Evolutionary conservation across 1,140 invertebrate genomes (phyloP).

Genomic region (Pogonomyrmex barbatus): DNA sequence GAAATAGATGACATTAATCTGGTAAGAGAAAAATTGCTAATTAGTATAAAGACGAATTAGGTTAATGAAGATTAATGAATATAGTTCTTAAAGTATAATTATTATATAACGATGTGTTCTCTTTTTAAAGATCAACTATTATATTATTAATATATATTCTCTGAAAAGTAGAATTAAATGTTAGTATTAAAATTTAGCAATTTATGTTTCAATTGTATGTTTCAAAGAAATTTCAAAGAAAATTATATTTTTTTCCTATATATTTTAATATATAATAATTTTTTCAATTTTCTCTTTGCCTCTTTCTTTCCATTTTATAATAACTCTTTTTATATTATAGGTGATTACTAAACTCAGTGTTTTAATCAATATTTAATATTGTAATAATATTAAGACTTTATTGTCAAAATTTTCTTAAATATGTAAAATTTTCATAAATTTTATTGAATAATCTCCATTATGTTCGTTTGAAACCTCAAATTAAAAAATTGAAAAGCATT

Average conservation of each 20-base stretch:
- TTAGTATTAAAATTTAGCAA: too few species aligned
- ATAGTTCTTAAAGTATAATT: conserved; percentile 4
- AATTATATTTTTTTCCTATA: neutral
- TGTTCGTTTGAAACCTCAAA: neutral
- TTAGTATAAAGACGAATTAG: conserved; percentile 18
- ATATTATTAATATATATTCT: neutral
- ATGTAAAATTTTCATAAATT: neutral
- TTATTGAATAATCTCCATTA: neutral
- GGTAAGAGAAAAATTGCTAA: neutral
- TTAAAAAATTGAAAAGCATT: conserved; percentile 4
- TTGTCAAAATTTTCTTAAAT: neutral
- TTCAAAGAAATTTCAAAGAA: neutral
- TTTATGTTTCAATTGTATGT: neutral
- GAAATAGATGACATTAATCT: conserved; percentile 15
- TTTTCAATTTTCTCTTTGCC: neutral
- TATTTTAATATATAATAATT: neutral
- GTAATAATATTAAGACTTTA: neutral
- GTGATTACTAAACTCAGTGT: neutral
- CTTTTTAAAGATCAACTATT: neutral
- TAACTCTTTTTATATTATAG: neutral
- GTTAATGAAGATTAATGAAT: conserved; percentile 41
- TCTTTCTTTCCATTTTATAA: neutral
- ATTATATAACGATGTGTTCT: neutral
- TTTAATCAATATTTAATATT: neutral
- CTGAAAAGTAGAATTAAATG: neutral